Evolutionary conservation across 2,888 invertebrate genomes (phyloP).

Genomic region (Charanyca ferruginea): DNA sequence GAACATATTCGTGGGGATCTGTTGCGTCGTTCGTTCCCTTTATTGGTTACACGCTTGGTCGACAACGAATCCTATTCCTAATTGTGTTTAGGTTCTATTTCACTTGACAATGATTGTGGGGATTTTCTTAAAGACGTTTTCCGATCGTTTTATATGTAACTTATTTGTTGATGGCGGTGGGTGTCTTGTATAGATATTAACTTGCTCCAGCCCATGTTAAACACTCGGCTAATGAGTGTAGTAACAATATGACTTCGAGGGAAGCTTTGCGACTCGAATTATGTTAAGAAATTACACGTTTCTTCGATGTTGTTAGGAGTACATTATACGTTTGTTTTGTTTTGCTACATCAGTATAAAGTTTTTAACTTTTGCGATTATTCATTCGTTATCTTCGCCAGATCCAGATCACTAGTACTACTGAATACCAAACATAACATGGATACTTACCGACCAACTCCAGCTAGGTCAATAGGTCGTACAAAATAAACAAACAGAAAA

Average conservation of each 20-base stretch:
- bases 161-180: conserved; percentile 81
- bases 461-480: conserved; percentile 33
- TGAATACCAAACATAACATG: not conserved
- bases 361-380: conserved; percentile 28
- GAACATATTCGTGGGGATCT: conserved; percentile 90
- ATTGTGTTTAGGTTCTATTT: conserved; percentile 82
- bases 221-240: conserved; percentile 75
- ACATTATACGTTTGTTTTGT: conserved; percentile 21
- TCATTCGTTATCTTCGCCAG: too few relatives aligned
- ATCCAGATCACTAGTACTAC: not conserved
- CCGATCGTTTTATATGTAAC: conserved; percentile 82
- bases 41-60: conserved; percentile 83
- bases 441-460: not conserved
- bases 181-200: conserved; percentile 77
- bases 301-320: conserved; percentile 30
- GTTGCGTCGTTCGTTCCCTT: conserved; percentile 86
- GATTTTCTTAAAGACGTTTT: conserved; percentile 79
- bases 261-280: conserved; percentile 60
- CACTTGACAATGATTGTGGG: conserved; percentile 70
- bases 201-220: conserved; percentile 75
- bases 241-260: conserved; percentile 65
- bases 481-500: conserved; percentile 36
- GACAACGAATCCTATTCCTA: conserved; percentile 80
- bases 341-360: conserved; percentile 4
- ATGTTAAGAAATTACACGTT: conserved; percentile 56